Evolutionary conservation across 2,113 vertebrate genomes (phyloP), one percentile per base, ranked within the genome.

Genomic region (Pedionomus torquatus): DNA sequence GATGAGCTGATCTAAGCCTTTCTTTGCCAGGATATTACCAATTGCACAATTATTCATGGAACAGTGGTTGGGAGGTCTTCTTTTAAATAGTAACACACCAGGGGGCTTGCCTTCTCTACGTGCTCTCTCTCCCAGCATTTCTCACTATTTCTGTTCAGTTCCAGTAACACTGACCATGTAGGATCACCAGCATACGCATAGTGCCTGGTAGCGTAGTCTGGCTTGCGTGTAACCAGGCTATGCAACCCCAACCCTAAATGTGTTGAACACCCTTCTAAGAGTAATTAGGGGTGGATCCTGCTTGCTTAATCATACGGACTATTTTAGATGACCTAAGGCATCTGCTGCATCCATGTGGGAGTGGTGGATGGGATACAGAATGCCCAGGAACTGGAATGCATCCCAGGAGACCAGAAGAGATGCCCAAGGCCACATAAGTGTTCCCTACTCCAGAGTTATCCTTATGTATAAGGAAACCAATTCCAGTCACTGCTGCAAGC

Each of bases 21-120:
- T 95, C 72, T 92, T 96, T 93, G 77, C 60, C 61, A 84, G 84
- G 88, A 35, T 92, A 57, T 89, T 93, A 93, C 80, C 77, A 64
- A 75, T 87, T 91, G 74, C 77, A 82, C 91, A 95, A 78, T 85
- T 85, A 65, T 33, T 72, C 23, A 46, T 44, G 39, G 58, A 95
- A 87, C 77, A 51, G 72, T 90, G 84, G 68, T 46, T 92, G 79
- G 88, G 83, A 95, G 63, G 72, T 92, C 80, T 90, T 66, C 90
- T 84, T 87, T 89, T 64, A 92, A 89, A 80, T 55, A 75, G 80
- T 89, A 76, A 82, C 79, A 68, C 52, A 49, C 49, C 48, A 51
- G 79, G 76, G 51, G 60, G n/a, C 10, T 82, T 90, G 57, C 55
- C 77, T 92, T 89, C 6, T 3, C 86, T 55, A 49, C 9, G 14